These are phyloP conservation scores for Pteria penguin DNA, from an alignment of 2,888 invertebrate species.

Conservation along the genomic window DNA sequence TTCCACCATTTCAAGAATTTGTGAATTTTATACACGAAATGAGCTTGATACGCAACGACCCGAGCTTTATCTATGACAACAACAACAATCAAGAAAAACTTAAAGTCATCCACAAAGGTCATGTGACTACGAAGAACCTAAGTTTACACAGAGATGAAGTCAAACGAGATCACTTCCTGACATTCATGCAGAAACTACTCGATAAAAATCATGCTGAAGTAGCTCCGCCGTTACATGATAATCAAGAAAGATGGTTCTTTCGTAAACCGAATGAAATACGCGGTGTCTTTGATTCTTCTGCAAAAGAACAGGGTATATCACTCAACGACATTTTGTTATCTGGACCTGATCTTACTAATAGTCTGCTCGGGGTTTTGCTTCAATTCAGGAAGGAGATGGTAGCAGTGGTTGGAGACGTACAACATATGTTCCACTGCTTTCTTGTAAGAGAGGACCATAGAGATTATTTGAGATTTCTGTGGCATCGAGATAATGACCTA, in stretches of 20 bases:
- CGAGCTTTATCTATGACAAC: constrained; percentile 15
- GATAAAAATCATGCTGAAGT: constrained; percentile 28
- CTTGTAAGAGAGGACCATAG: constrained; percentile 23
- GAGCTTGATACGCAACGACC: constrained; percentile 31
- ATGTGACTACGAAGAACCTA: background rate
- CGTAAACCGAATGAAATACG: constrained; percentile 4
- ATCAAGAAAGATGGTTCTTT: constrained; percentile 43
- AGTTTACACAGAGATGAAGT: constrained; percentile 10
- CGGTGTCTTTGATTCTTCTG: constrained; percentile 42
- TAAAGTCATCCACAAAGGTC: background rate
- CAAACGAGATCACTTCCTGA: background rate
- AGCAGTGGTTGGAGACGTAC: constrained; percentile 33
- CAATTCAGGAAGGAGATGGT: constrained; percentile 32
- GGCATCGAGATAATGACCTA: constrained; percentile 31
- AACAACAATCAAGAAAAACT: background rate
- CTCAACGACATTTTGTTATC: constrained; percentile 33
- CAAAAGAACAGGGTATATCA: constrained; percentile 25
- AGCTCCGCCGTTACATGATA: constrained; percentile 13
- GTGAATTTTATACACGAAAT: constrained; percentile 32
- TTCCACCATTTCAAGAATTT: constrained; percentile 43
- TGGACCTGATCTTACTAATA: constrained; percentile 43
- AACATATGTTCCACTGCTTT: constrained; percentile 42
- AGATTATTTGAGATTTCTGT: constrained; percentile 36
- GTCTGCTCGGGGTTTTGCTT: constrained; percentile 31
- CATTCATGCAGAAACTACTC: constrained; percentile 35